These are phyloP conservation scores for Tetramorium bicarinatum DNA, from an alignment of 2,888 invertebrate genomes.

Conservation along the genomic window DNA sequence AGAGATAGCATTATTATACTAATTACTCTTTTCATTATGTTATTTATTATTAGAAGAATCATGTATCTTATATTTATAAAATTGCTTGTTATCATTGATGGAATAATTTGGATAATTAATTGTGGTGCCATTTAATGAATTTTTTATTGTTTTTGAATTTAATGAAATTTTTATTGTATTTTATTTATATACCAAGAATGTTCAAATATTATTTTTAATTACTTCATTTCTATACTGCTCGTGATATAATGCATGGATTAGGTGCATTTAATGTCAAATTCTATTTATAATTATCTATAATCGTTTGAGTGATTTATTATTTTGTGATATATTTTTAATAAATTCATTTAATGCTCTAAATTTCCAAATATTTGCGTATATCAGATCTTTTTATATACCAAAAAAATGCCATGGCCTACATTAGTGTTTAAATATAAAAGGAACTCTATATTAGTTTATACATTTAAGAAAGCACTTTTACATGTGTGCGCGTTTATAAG, in stretches of 20 bases:
- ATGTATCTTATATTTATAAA: neutral
- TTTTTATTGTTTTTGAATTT: too few species aligned
- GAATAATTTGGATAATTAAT: conserved; percentile 14
- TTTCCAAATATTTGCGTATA: conserved; percentile 48
- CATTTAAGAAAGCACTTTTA: conserved; percentile 51
- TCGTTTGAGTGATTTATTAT: neutral
- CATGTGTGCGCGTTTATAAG: conserved; percentile 55
- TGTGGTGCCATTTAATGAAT: neutral
- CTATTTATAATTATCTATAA: neutral
- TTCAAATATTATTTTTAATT: conserved; percentile 1
- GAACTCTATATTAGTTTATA: conserved; percentile 54
- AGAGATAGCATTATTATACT: conserved; percentile 1
- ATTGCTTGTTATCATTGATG: conserved; percentile 1
- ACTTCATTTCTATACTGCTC: neutral
- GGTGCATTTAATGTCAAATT: neutral
- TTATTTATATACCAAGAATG: neutral
- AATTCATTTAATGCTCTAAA: neutral
- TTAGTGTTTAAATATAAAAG: conserved; percentile 78
- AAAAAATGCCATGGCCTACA: conserved; percentile 82
- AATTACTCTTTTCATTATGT: neutral
- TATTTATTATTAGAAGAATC: neutral
- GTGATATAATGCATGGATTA: neutral
- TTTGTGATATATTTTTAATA: neutral
- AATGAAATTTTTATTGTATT: neutral
- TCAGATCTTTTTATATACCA: conserved; percentile 76